Percentiles rank a stretch among this genome's conserved stretches.
Conservation (phyloP, 2,797 vertebrate genomes). For the Carapus acus region DNA sequence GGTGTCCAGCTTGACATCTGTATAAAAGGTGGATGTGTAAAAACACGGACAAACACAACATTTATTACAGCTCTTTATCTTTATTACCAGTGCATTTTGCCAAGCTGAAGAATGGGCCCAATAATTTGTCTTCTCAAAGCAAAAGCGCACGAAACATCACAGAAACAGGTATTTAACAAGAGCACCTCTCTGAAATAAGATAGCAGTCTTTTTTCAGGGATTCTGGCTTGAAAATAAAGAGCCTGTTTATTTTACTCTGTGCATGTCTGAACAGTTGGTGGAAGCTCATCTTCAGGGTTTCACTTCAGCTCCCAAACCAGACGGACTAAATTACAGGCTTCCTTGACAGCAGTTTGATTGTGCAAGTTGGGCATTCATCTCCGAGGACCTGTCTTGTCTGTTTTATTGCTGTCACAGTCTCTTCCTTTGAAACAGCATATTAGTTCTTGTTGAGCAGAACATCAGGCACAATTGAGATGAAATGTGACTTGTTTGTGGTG, state of each 20-base stretch:
- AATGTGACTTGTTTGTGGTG: too few species aligned
- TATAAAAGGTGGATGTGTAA: slow-evolving; percentile 9
- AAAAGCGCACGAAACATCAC: too few species aligned
- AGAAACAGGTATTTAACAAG: neutral
- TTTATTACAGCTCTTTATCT: slow-evolving; percentile 9
- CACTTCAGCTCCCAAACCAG: neutral
- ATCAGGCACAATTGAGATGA: too few species aligned
- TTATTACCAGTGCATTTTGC: neutral
- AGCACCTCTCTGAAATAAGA: neutral
- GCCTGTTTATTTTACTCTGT: neutral
- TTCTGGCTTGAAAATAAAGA: slow-evolving; percentile 14
- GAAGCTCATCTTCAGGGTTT: neutral
- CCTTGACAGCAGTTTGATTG: slow-evolving; percentile 6
- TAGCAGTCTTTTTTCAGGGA: neutral
- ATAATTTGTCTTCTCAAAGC: too few species aligned
- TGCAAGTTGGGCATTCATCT: neutral
- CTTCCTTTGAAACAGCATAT: too few species aligned
- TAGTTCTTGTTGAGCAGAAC: too few species aligned
- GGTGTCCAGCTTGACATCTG: slow-evolving; percentile 20
- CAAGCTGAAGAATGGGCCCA: too few species aligned
- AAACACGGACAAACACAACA: slow-evolving; percentile 7
- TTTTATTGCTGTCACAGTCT: slow-evolving; percentile 2
- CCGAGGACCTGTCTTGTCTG: slow-evolving; percentile 5
- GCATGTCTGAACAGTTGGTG: neutral
- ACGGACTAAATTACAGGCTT: neutral